These are phyloP conservation scores for Troides aeacus DNA, from an alignment of 2,888 invertebrate genomes.

Conservation along the genomic window DNA sequence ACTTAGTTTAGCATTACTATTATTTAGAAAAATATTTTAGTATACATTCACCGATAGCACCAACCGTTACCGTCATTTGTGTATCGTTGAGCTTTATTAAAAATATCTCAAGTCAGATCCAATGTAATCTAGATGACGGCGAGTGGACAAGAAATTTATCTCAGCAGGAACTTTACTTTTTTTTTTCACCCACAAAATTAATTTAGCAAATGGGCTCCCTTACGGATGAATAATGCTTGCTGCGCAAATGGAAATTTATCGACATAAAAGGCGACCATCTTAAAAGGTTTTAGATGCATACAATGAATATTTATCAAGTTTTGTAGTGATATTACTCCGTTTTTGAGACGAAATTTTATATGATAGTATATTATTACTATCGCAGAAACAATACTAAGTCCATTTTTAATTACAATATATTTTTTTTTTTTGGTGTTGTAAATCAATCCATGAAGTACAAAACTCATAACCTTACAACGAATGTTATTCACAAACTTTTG, in stretches of 20 bases:
- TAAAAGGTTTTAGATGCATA: constrained; percentile 18
- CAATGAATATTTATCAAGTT: not conserved
- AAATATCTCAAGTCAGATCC: constrained; percentile 15
- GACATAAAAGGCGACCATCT: constrained; percentile 16
- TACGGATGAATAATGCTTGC: constrained; percentile 24
- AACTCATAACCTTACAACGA: no score
- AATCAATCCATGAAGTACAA: no score
- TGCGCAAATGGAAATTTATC: constrained; percentile 25
- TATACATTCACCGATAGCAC: not conserved
- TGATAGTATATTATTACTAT: no score
- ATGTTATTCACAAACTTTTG: no score
- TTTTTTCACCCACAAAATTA: constrained; percentile 28
- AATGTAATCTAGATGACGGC: constrained; percentile 26
- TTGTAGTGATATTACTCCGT: not conserved
- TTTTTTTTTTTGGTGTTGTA: no score
- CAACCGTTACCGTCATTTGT: not conserved
- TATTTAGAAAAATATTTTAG: not conserved
- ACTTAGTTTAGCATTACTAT: no score
- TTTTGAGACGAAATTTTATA: no score
- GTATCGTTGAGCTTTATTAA: not conserved
- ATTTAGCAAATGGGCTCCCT: constrained; percentile 26
- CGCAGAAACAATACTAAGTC: no score
- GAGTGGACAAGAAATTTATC: constrained; percentile 23
- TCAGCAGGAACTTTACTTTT: constrained; percentile 21
- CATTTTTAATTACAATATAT: no score